Base-by-base conservation (phyloP, 2,113 vertebrate species). In the Gobiocypris rarus region DNA sequence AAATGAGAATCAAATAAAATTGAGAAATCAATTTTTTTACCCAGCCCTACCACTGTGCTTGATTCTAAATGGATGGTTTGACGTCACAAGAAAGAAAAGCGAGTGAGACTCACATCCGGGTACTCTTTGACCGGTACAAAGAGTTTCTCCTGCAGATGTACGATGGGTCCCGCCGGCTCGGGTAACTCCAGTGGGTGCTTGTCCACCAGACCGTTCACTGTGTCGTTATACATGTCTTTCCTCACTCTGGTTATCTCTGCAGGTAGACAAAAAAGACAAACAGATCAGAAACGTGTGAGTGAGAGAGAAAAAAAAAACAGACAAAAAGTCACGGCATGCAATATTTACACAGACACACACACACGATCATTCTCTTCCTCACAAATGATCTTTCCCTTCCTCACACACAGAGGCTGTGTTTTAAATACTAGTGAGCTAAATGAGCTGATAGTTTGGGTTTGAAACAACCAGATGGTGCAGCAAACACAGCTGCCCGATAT, bases 91-190 rank as follows among this genome's bases (percentile, higher is more conserved):
- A 28, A 28, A 34, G 52, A 78, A 38, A 77, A 22, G 4, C 31
- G 56, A 3, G 4, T 7, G 50, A 10, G 73, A 93, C 95, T 94
- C 88, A 96, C 95, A 11, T 96, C 95, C 5, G 95, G 95, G 87
- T 95, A 96, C 86, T 96, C 95, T 92, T 96, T 95, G 78, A 95
- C 94, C 86, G 95, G 95, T 90, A 96, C 95, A 86, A 95, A 96
- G 85, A 96, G 93, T 88, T 96, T 96, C 91, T 96, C 94, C 92
- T 95, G 95, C 89, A 95, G 93, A 88, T 95, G 94, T 81, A 96
- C 89, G 74, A 96, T 93, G 86, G 95, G 91, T 71, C 95, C 95
- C 9, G 90, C 10, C 8, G 95, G 86, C 77, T 96, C 95, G 0
- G 95, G 95, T 87, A 96, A 92, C 89, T 95, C 94, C 92, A 95